phyloP scores from a whole-genome alignment of 2,113 vertebrate genomes.

The Gallinago jamesoni region DNA sequence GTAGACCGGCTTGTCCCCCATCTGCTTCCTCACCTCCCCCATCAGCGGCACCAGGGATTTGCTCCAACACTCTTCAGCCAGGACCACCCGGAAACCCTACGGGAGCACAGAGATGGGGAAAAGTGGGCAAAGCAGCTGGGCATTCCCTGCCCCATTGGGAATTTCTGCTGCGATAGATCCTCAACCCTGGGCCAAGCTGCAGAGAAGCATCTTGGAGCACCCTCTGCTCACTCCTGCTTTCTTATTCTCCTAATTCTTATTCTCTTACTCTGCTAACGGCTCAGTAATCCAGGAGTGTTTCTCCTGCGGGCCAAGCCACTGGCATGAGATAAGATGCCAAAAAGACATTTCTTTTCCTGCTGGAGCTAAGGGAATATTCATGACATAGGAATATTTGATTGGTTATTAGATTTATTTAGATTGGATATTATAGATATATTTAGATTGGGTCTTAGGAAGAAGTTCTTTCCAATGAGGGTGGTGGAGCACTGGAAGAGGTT shows the following conservation, averaged over 20 bases:
- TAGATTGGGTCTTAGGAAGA: too few relatives aligned
- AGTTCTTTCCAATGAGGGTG: too few relatives aligned
- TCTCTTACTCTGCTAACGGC: not conserved
- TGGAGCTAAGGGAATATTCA: not conserved
- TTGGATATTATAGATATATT: too few relatives aligned
- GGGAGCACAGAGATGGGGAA: not conserved
- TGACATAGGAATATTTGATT: accelerated
- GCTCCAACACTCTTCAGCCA: slow-evolving; percentile 88
- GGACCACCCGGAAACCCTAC: slow-evolving; percentile 91
- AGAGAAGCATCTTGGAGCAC: too few relatives aligned
- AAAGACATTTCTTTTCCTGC: not conserved
- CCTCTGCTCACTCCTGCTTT: accelerated
- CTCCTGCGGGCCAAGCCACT: accelerated
- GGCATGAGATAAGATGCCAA: not conserved
- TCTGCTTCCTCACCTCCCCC: slow-evolving; percentile 86
- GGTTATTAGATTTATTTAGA: too few relatives aligned
- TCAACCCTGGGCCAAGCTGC: not conserved
- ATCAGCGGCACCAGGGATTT: slow-evolving; percentile 90
- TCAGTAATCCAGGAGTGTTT: accelerated
- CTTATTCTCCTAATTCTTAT: too few relatives aligned
- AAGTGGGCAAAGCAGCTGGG: accelerated
- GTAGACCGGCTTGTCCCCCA: slow-evolving; percentile 84
- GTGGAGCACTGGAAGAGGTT: too few relatives aligned
- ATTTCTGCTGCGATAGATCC: accelerated
- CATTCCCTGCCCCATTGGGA: not conserved